Evolutionary conservation across 2,797 vertebrate species (phyloP).

Genomic region (Phoeniculus purpureus): DNA sequence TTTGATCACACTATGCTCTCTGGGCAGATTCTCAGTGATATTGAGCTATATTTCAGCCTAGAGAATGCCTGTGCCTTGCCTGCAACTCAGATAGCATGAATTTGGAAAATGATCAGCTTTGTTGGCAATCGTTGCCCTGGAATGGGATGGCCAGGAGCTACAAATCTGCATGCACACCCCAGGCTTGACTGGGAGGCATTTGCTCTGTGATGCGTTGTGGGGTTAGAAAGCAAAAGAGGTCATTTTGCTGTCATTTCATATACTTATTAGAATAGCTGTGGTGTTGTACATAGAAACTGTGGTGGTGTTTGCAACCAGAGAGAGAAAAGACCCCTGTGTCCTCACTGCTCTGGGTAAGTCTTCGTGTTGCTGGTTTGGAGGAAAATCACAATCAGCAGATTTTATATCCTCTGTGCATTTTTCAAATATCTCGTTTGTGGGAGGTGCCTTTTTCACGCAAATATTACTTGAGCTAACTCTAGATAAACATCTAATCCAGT

Average conservation of each 20-base stretch:
- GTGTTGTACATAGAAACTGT: background rate
- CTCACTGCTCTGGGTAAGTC: background rate
- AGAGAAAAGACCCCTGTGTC: background rate
- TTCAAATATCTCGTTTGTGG: background rate
- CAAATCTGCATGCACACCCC: background rate
- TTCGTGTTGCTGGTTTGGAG: background rate
- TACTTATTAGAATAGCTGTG: background rate
- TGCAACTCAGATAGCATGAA: background rate
- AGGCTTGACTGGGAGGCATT: background rate
- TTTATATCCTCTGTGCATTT: background rate
- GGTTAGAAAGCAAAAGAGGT: background rate
- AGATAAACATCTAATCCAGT: background rate
- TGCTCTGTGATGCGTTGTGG: background rate
- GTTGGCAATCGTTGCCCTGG: background rate
- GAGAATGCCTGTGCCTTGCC: background rate
- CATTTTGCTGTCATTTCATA: background rate
- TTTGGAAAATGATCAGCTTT: background rate
- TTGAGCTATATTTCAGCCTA: background rate
- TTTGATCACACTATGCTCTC: background rate
- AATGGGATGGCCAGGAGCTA: background rate
- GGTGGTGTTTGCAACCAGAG: background rate
- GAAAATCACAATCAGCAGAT: background rate
- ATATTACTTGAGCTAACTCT: background rate
- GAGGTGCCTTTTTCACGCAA: background rate
- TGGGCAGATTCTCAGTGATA: background rate